Evolutionary conservation across 2,797 vertebrate genomes (phyloP).

Genomic region (Acridotheres tristis): DNA sequence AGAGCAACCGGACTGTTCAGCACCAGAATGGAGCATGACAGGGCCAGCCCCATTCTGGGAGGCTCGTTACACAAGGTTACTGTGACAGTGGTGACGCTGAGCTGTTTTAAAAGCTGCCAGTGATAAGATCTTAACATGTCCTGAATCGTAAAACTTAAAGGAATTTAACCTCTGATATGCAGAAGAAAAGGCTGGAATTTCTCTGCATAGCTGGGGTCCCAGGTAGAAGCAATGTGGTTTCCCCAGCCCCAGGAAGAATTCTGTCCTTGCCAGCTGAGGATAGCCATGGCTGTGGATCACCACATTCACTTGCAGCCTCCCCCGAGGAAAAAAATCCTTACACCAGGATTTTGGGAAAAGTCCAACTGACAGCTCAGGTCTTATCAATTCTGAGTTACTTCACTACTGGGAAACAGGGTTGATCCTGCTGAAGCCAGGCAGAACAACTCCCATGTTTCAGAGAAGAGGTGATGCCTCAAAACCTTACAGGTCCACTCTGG

Average conservation of each 20-base stretch:
- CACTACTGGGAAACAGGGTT: neutral
- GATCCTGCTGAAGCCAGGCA: neutral
- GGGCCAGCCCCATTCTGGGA: neutral
- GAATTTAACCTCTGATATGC: neutral
- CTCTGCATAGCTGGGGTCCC: neutral
- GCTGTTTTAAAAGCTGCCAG: neutral
- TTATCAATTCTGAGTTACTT: neutral
- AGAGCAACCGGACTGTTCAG: rapidly evolving
- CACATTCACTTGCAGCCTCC: neutral
- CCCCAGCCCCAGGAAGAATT: neutral
- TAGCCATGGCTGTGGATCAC: neutral
- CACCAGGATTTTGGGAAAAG: neutral
- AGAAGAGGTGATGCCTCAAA: neutral
- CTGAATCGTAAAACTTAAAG: neutral
- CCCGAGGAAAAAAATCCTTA: neutral
- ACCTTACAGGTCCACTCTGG: neutral
- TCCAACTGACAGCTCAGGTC: neutral
- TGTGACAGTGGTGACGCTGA: neutral
- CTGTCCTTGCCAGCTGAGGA: neutral
- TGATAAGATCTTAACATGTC: neutral
- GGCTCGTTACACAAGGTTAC: neutral
- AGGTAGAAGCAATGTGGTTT: neutral
- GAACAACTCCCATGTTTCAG: neutral
- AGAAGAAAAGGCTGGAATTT: neutral
- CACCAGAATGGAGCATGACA: rapidly evolving